Percentiles rank a stretch among this genome's conserved stretches.
Evolutionary conservation across 2,113 vertebrate genomes (phyloP).

Genomic region (Colossoma macropomum): DNA sequence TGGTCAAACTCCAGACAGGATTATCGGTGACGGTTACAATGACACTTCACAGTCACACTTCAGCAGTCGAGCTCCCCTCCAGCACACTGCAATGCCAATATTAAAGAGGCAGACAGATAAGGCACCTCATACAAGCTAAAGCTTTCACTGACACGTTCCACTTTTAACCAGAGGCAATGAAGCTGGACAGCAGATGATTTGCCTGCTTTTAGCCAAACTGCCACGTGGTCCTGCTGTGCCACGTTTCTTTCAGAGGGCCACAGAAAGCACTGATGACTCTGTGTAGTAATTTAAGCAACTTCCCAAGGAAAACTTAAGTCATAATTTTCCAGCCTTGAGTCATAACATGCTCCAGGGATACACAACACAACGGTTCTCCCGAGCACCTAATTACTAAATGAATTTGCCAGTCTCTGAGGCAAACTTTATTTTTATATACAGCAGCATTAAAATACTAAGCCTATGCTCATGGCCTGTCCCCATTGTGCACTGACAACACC

Average conservation of each 20-base stretch:
- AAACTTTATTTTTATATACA: background rate
- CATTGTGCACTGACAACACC: background rate
- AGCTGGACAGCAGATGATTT: slow-evolving; percentile 2
- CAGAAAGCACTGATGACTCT: background rate
- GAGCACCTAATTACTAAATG: background rate
- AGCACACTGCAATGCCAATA: background rate
- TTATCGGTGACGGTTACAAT: background rate
- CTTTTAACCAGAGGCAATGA: slow-evolving; percentile 9
- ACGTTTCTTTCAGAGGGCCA: background rate
- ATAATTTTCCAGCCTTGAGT: slow-evolving; percentile 14
- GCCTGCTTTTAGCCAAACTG: background rate
- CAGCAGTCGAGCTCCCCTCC: background rate
- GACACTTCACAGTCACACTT: background rate
- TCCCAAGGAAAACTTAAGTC: slow-evolving; percentile 32
- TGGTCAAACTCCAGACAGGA: background rate
- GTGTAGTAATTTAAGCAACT: background rate
- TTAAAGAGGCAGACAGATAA: slow-evolving; percentile 9
- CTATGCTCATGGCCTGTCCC: background rate
- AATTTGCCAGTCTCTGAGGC: background rate
- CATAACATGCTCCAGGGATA: background rate
- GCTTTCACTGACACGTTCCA: slow-evolving; percentile 3
- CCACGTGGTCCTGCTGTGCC: slow-evolving; percentile 11
- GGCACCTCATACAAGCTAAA: background rate
- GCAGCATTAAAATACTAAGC: background rate
- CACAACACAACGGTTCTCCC: background rate